Evolutionary conservation across 2,797 vertebrate genomes (phyloP), one percentile per base, ranked within the genome.

Genomic region (Pseudochaenichthys georgianus): DNA sequence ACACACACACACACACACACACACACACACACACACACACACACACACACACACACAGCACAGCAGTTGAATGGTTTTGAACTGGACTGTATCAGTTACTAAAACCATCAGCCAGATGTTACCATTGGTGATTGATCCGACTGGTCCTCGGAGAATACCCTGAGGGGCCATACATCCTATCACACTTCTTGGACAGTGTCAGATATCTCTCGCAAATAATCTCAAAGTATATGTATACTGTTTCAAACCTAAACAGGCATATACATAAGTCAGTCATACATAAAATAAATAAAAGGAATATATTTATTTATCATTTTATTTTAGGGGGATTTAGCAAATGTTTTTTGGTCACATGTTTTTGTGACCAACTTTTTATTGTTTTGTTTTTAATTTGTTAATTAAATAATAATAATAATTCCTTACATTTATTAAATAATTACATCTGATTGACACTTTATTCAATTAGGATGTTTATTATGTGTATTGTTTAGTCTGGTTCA

Each of bases 41-140:
- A n/a, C n/a, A n/a, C n/a, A n/a, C n/a, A n/a, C n/a, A n/a, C n/a
- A n/a, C n/a, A n/a, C n/a, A n/a, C 19, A 28, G 28, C 28, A 28
- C 28, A 28, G 28, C 28, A 51, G 15, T 31, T 77, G 5, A 77
- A 16, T 71, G 50, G 55, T 76, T 80, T 64, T 57, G 13, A 42
- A 52, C 16, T 53, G 64, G 19, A 43, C 45, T 48, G 10, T 48
- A 28, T 80, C 51, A 85, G 79, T 81, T 78, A 84, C 47, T 77
- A 58, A 73, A 84, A 78, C 77, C 82, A 67, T 63, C 57, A 70
- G 63, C 67, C 89, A 91, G 87, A 93, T 92, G 89, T 82, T 76
- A 21, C 89, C 75, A 88, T 90, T 82, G 89, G 75, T 12, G 50
- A 88, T 90, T 90, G 84, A 92, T 89, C 77, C 71, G 62, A 66